Evolutionary conservation across 64 coral and sea anemone genomes (phyloP), one percentile per base, ranked within the genome.

Genomic region (Porites australiensis): DNA sequence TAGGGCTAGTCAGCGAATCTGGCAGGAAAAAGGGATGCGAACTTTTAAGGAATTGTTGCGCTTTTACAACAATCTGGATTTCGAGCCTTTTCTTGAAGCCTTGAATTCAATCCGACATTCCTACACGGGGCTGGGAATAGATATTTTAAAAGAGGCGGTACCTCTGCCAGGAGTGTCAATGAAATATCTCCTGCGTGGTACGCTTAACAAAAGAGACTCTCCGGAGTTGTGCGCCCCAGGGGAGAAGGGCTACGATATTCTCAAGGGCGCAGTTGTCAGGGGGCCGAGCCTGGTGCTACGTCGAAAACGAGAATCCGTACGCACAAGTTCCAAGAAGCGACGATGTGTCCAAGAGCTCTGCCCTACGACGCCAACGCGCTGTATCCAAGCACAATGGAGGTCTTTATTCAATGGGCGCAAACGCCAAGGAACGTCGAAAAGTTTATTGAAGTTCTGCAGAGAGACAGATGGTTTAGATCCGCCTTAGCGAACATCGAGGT

Each of bases 111-210:
- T 64, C 0, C 59, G 63, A 22, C 53, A 44, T 3, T 86, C 81
- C 65, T 93, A 93, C 79, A 72, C 78, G 59, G 75, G 62, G 1
- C 74, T 88, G 6, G 63, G 88, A 45, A 82, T 93, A 27, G 83
- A 93, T 12, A 77, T 93, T 2, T 53, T 93, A 0, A 93, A 92
- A 86, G 90, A 92, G 11, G 90, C 90, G 0, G 90, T 92, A 2
- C 18, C 18, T 2, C 71, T 92, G 2, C 79, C 90, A 0, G 90
- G 82, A 9, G 85, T 93, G 0, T 86, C 81, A 13, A 66, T 93
- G 70, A 57, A 37, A 2, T 93, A 93, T 86, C 54, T 93, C 2
- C 20, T 93, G 20, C 73, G 76, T 22, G 75, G 85, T 69, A 50
- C 82, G 43, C 1, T 78, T 8, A 4, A 86, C 65, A 44, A 7